A percentile compares a stretch with the other conserved stretches of the same genome.
Conservation (phyloP, 2,888 invertebrate genomes). For the Micropterix aruncella region DNA sequence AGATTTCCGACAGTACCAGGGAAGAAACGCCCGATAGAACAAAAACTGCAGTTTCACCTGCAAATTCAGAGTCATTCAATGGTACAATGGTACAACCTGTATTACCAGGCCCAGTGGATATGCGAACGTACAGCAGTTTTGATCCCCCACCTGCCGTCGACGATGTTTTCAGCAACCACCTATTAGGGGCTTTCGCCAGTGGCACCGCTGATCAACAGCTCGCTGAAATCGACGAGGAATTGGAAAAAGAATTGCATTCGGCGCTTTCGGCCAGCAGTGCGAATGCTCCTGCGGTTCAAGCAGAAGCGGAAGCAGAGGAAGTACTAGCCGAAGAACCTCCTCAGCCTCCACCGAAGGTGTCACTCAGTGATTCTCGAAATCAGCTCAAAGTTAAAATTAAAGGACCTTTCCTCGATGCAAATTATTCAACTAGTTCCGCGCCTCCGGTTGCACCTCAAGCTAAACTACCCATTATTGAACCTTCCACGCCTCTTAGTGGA, state of each 20-base stretch:
- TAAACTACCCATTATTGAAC: slow-evolving; percentile 24
- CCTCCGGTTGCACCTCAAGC: slow-evolving; percentile 42
- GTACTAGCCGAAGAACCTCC: slow-evolving; percentile 14
- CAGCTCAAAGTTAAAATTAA: slow-evolving; percentile 85
- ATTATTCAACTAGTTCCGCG: slow-evolving; percentile 51
- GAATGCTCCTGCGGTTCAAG: slow-evolving; percentile 16
- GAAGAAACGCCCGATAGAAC: slow-evolving; percentile 10
- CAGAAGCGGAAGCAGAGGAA: slow-evolving; percentile 16
- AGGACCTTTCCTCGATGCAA: slow-evolving; percentile 68
- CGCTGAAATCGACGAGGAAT: slow-evolving; percentile 64
- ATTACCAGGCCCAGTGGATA: slow-evolving; percentile 77
- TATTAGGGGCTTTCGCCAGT: slow-evolving; percentile 50
- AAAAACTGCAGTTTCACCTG: slow-evolving; percentile 3
- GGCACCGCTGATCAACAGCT: slow-evolving; percentile 56
- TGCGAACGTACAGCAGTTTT: slow-evolving; percentile 67
- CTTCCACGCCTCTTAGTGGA: slow-evolving; percentile 24
- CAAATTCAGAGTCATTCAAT: slow-evolving; percentile 3
- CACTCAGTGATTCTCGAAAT: slow-evolving; percentile 67
- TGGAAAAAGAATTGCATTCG: slow-evolving; percentile 61
- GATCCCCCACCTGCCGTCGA: slow-evolving; percentile 41
- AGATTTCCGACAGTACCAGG: slow-evolving; percentile 27
- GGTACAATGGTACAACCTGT: slow-evolving; percentile 50
- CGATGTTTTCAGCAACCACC: slow-evolving; percentile 47
- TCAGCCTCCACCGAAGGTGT: slow-evolving; percentile 44
- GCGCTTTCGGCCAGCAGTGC: slow-evolving; percentile 46